phyloP scores from a whole-genome alignment of 2,888 invertebrate species.

The Syrista parreyssii region DNA sequence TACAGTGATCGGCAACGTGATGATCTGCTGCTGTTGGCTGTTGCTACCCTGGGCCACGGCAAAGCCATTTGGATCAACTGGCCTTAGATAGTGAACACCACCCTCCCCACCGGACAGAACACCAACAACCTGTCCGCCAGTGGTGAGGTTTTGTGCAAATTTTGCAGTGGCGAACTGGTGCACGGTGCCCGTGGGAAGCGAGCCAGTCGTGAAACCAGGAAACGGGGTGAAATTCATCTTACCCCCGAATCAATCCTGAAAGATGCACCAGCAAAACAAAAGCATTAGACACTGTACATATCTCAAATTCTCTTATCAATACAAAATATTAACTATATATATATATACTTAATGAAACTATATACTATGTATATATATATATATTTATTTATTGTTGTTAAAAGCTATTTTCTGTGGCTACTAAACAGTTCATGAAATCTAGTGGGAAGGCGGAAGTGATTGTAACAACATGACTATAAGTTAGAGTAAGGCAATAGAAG shows the following conservation, averaged over 20 bases:
- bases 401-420: neutral
- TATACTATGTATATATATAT: too few species aligned
- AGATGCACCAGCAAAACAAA: constrained; percentile 10
- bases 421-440: neutral
- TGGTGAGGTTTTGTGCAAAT: constrained; percentile 77
- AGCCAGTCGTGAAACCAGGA: constrained; percentile 72
- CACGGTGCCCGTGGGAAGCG: constrained; percentile 72
- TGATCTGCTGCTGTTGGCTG: constrained; percentile 73
- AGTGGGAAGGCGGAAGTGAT: neutral
- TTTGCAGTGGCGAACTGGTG: constrained; percentile 75
- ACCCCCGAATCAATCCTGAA: constrained; percentile 31
- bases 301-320: constrained; percentile 29
- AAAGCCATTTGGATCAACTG: constrained; percentile 70
- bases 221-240: constrained; percentile 85
- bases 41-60: constrained; percentile 60
- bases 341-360: too few species aligned
- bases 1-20: constrained; percentile 82
- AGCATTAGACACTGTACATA: constrained; percentile 31
- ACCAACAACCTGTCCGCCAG: constrained; percentile 78
- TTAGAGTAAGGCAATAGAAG: neutral
- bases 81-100: constrained; percentile 80
- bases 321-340: neutral
- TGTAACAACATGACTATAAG: neutral
- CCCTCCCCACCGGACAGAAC: constrained; percentile 78
- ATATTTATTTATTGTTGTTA: neutral